These are phyloP conservation scores for Helicorthomorpha holstii DNA, from an alignment of 1,140 invertebrate genomes.

Conservation along the genomic window DNA sequence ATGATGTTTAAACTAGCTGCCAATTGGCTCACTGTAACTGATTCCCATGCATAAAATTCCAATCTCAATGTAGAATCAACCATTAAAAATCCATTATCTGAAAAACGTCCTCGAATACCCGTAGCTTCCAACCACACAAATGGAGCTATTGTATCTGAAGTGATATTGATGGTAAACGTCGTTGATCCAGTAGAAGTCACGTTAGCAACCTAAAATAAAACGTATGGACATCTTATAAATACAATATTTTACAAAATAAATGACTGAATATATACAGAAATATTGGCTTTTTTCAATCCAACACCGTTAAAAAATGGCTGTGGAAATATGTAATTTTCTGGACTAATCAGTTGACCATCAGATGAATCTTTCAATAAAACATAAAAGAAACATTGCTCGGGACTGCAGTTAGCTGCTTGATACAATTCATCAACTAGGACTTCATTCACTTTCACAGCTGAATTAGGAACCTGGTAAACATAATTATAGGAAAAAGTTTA, in stretches of 20 bases:
- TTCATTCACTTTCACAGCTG: not conserved
- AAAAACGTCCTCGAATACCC: slow-evolving; percentile 33
- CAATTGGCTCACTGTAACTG: not conserved
- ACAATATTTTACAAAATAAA: too few species aligned
- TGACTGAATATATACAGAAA: too few species aligned
- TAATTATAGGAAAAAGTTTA: not conserved
- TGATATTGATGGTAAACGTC: not conserved
- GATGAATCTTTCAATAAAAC: not conserved
- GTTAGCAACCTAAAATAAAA: too few species aligned
- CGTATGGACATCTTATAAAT: too few species aligned
- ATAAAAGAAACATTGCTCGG: not conserved
- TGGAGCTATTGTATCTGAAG: slow-evolving; percentile 28
- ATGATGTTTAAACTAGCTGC: not conserved
- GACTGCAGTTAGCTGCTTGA: not conserved
- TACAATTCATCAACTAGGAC: not conserved
- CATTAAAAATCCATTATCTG: slow-evolving; percentile 43
- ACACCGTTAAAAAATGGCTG: not conserved
- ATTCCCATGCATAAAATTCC: slow-evolving; percentile 17
- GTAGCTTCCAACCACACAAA: slow-evolving; percentile 44
- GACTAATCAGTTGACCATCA: not conserved
- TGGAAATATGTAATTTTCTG: not conserved
- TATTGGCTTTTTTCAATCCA: not conserved
- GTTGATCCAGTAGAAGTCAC: too few species aligned
- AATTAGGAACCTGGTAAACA: not conserved
- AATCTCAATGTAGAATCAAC: slow-evolving; percentile 14